These are phyloP conservation scores for Adoxophyes honmai DNA, from an alignment of 1,140 invertebrate species.

Conservation along the genomic window DNA sequence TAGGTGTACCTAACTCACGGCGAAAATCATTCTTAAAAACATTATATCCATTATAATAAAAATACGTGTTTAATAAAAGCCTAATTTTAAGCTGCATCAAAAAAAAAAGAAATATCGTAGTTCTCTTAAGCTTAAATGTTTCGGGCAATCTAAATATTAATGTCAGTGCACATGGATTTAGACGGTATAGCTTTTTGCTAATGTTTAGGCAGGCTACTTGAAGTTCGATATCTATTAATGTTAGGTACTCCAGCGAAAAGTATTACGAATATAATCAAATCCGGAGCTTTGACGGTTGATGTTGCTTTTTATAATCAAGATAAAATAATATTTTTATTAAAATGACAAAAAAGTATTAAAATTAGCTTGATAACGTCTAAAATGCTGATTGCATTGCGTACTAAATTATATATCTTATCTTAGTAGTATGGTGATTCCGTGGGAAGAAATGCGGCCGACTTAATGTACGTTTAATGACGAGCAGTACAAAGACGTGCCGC, in stretches of 20 bases:
- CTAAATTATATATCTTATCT: constrained; percentile 29
- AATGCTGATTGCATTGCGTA: constrained; percentile 39
- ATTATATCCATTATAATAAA: constrained; percentile 68
- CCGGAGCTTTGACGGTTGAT: constrained; percentile 36
- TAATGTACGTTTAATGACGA: constrained; percentile 28
- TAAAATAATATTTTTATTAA: constrained; percentile 66
- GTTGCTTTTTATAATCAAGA: constrained; percentile 48
- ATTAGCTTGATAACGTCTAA: constrained; percentile 46
- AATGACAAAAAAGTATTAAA: constrained; percentile 69
- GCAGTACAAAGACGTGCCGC: constrained; percentile 64
- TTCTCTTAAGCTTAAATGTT: constrained; percentile 69
- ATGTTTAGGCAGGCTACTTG: constrained; percentile 38
- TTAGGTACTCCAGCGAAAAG: constrained; percentile 44
- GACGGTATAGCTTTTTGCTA: constrained; percentile 61
- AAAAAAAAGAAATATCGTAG: constrained; percentile 67
- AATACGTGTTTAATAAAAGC: constrained; percentile 70
- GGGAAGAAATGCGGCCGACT: constrained; percentile 43
- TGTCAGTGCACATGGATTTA: constrained; percentile 72
- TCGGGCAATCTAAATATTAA: constrained; percentile 68
- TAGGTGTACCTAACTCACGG: constrained; percentile 69
- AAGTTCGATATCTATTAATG: constrained; percentile 44
- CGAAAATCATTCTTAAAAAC: constrained; percentile 65
- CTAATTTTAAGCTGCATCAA: constrained; percentile 68
- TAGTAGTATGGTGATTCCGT: constrained; percentile 29
- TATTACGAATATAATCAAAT: constrained; percentile 40